Conservation (phyloP, 1,140 invertebrate genomes). For the Bombus superbus region DNA sequence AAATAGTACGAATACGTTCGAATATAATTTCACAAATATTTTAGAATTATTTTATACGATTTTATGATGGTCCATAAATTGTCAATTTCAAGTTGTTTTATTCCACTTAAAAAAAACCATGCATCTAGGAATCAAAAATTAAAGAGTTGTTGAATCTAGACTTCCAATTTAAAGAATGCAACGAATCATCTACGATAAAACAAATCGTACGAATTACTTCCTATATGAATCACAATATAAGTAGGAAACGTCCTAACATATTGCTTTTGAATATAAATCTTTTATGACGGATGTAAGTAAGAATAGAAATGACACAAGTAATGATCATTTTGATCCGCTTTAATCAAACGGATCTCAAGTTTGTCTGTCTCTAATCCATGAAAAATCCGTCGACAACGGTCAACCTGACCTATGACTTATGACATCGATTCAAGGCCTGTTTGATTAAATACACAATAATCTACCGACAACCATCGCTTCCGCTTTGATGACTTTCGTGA, state of each 20-base stretch:
- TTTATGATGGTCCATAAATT: not conserved
- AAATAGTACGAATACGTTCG: too few species aligned
- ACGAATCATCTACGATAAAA: not conserved
- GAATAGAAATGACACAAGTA: slow-evolving; percentile 35
- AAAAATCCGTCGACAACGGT: not conserved
- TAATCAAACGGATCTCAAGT: not conserved
- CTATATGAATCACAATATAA: not conserved
- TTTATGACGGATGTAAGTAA: slow-evolving; percentile 20
- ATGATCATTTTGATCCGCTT: slow-evolving; percentile 42
- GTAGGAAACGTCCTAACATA: not conserved
- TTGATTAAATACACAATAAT: not conserved
- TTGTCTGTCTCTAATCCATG: not conserved
- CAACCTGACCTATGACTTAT: not conserved
- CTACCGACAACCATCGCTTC: not conserved
- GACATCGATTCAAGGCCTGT: not conserved
- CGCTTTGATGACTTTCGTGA: not conserved
- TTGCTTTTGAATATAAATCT: slow-evolving; percentile 26
- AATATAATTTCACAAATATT: too few species aligned
- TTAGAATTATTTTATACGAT: not conserved
- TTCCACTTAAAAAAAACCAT: not conserved
- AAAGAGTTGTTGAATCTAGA: too few species aligned
- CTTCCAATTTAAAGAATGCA: too few species aligned
- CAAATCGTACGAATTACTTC: not conserved
- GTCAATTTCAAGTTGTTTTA: not conserved
- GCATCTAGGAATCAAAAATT: too few species aligned